Conservation (phyloP, 2,888 invertebrate species). For the Dendrolimus pini region DNA sequence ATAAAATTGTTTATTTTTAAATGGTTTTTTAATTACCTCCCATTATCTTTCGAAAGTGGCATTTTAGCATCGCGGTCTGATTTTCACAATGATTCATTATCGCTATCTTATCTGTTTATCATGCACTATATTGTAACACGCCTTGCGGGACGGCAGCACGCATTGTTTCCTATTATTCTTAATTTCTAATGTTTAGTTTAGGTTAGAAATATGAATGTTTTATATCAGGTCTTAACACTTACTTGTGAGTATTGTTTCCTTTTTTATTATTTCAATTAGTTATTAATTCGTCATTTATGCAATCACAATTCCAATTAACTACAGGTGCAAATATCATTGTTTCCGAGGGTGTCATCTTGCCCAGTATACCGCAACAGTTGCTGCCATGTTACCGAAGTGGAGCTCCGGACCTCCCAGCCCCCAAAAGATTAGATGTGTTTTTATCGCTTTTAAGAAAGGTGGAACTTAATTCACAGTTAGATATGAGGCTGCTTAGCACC, state of each 20-base stretch:
- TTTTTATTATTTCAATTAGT: not conserved
- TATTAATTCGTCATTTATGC: too few relatives aligned
- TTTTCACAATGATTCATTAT: conserved; percentile 44
- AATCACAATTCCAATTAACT: not conserved
- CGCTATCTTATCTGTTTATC: conserved; percentile 50
- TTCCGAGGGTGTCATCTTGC: conserved; percentile 38
- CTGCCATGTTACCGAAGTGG: conserved; percentile 76
- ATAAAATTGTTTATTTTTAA: conserved; percentile 10
- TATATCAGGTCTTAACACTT: not conserved
- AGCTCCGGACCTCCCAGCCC: conserved; percentile 62
- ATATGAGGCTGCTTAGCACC: conserved; percentile 74
- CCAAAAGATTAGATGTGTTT: conserved; percentile 75
- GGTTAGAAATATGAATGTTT: not conserved
- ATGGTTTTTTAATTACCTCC: conserved; percentile 13
- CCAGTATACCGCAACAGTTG: conserved; percentile 75
- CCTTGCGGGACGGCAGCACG: conserved; percentile 27
- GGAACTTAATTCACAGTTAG: conserved; percentile 70
- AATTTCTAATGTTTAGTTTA: not conserved
- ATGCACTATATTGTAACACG: conserved; percentile 37
- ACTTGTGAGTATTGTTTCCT: not conserved
- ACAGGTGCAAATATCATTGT: conserved; percentile 18
- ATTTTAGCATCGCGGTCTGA: conserved; percentile 19
- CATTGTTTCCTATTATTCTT: conserved; percentile 23
- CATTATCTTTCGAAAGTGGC: conserved; percentile 12
- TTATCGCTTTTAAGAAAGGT: conserved; percentile 79